Conservation (phyloP, 2,888 invertebrate species). For the Lasioglossum vierecki region DNA sequence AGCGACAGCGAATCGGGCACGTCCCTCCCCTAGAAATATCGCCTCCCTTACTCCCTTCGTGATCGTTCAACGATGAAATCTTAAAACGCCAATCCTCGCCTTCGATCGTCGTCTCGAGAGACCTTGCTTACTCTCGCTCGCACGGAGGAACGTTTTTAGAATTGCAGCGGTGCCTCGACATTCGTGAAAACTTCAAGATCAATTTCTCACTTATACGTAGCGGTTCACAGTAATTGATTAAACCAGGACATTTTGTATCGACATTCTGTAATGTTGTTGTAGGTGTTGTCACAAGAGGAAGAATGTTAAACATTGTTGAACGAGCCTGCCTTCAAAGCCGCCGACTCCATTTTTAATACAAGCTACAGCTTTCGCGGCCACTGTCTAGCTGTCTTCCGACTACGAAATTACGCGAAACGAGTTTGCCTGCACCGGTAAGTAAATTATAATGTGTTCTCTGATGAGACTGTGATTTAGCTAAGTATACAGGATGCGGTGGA, state of each 20-base stretch:
- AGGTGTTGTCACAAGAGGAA: neutral
- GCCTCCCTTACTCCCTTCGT: neutral
- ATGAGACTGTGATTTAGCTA: neutral
- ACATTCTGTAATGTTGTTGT: neutral
- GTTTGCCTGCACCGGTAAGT: slow-evolving; percentile 3
- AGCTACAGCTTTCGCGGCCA: neutral
- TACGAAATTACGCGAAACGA: neutral
- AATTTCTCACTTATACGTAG: neutral
- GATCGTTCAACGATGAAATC: slow-evolving; percentile 47
- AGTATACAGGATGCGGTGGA: neutral
- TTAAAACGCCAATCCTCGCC: slow-evolving; percentile 14
- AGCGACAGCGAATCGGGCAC: slow-evolving; percentile 4
- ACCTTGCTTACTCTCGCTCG: neutral
- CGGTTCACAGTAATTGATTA: no score
- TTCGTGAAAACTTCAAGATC: neutral
- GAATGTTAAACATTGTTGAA: neutral
- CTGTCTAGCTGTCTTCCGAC: neutral
- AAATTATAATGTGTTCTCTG: slow-evolving; percentile 2
- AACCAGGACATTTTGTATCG: neutral
- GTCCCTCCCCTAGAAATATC: slow-evolving; percentile 32
- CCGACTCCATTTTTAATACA: neutral
- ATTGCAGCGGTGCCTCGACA: neutral
- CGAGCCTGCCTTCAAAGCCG: neutral
- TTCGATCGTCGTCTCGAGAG: neutral
- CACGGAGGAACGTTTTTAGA: neutral